Percentiles rank a stretch among this genome's conserved stretches.
These are phyloP conservation scores for Zele albiditarsus DNA, from an alignment of 2,888 invertebrate genomes.

Conservation along the genomic window DNA sequence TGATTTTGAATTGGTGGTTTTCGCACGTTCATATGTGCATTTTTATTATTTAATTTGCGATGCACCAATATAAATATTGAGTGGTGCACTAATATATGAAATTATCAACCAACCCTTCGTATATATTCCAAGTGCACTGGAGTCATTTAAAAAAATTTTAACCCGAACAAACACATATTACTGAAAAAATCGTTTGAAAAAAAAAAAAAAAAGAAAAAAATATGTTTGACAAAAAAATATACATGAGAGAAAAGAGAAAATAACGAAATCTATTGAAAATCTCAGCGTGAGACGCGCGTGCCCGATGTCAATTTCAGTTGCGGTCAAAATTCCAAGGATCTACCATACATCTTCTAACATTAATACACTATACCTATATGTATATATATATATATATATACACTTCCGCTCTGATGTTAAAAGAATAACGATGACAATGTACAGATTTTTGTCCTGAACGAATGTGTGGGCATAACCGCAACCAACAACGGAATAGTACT, in stretches of 20 bases:
- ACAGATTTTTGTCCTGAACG: conserved; percentile 51
- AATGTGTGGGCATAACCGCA: neutral
- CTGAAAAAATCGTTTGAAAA: too few species aligned
- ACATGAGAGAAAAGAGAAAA: neutral
- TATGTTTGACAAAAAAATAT: neutral
- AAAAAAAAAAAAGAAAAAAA: neutral
- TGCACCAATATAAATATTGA: conserved; percentile 15
- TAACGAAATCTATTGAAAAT: conserved; percentile 29
- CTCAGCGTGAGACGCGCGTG: conserved; percentile 64
- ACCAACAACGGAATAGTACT: neutral
- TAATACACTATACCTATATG: neutral
- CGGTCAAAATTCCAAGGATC: conserved; percentile 51
- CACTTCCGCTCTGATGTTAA: conserved; percentile 23
- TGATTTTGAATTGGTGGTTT: conserved; percentile 43
- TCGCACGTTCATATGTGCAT: conserved; percentile 34
- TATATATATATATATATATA: neutral
- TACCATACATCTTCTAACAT: conserved; percentile 26
- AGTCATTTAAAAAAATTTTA: neutral
- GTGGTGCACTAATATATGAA: neutral
- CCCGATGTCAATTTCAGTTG: conserved; percentile 57
- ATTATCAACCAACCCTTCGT: neutral
- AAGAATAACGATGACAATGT: conserved; percentile 55
- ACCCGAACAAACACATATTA: too few species aligned
- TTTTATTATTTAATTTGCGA: conserved; percentile 21
- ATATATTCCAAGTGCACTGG: neutral